phyloP scores from a whole-genome alignment of 2,113 vertebrate species.

The Chaetura pelagica region DNA sequence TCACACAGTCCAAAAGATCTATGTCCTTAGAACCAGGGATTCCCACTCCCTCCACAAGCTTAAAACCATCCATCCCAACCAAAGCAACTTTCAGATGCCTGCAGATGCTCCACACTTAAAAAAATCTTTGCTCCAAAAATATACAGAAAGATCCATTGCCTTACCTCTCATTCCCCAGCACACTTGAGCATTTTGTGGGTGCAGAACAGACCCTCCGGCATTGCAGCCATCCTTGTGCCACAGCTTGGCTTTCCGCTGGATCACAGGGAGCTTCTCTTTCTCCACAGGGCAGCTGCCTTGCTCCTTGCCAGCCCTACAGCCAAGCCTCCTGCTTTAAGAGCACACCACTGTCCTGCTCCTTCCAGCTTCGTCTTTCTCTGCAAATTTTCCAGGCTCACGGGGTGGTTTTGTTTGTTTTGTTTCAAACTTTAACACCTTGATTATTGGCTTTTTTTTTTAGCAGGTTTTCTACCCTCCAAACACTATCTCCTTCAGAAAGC shows the following conservation, averaged over 20 bases:
- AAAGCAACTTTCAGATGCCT: neutral
- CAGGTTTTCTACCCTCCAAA: neutral
- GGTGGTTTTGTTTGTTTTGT: neutral
- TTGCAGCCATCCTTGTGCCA: rapidly evolving
- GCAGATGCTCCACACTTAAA: neutral
- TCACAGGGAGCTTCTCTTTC: neutral
- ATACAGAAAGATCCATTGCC: rapidly evolving
- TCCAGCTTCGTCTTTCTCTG: neutral
- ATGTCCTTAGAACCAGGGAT: neutral
- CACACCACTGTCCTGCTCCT: neutral
- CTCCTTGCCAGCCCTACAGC: neutral
- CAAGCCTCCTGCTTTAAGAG: neutral
- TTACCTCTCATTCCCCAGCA: neutral
- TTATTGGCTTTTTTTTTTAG: neutral
- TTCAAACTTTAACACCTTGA: neutral
- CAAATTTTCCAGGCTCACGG: neutral
- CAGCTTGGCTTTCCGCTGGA: neutral
- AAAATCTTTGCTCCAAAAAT: neutral
- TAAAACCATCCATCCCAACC: neutral
- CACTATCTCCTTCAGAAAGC: neutral
- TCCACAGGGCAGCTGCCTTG: neutral
- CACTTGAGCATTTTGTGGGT: neutral
- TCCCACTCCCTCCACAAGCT: neutral
- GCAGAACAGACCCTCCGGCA: neutral
- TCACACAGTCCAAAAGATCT: neutral